A percentile compares a stretch with the other conserved stretches of the same genome.
Conservation (phyloP, 2,888 invertebrate genomes). For the Cabera pusaria region DNA sequence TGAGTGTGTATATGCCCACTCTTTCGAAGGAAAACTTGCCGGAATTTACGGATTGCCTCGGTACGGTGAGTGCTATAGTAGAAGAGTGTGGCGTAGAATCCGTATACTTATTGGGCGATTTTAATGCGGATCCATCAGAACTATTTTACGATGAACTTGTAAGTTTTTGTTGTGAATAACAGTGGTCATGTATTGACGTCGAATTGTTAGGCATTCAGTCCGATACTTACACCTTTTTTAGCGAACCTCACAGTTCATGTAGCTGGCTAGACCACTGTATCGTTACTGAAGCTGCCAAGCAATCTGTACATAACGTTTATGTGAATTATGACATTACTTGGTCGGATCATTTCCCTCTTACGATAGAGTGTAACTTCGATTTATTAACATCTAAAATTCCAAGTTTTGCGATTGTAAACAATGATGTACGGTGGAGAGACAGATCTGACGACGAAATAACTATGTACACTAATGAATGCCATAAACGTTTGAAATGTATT, state of each 20-base stretch:
- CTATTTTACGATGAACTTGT: conserved; percentile 8
- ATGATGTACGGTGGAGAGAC: too few relatives aligned
- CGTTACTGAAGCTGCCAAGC: conserved; percentile 2
- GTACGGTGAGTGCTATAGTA: conserved; percentile 11
- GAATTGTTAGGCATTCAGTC: conserved; percentile 1
- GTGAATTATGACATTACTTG: conserved; percentile 3
- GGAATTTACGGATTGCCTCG: conserved; percentile 5
- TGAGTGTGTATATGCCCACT: conserved; percentile 5
- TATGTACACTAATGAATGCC: too few relatives aligned
- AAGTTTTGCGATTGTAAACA: too few relatives aligned
- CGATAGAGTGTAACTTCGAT: too few relatives aligned
- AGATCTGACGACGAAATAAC: too few relatives aligned
- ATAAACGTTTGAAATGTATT: too few relatives aligned
- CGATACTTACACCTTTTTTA: conserved; percentile 2
- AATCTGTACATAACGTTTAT: background rate
- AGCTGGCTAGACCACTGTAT: conserved; percentile 6
- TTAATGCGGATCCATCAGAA: background rate
- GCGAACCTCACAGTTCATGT: conserved; percentile 1
- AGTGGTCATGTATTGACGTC: conserved; percentile 4
- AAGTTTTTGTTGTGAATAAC: conserved; percentile 4
- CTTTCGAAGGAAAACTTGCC: conserved; percentile 2
- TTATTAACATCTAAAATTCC: background rate
- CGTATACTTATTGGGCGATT: background rate
- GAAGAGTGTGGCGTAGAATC: too few relatives aligned
- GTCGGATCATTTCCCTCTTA: too few relatives aligned